A percentile compares a stretch with the other conserved stretches of the same genome.
Conservation (phyloP, 2,113 vertebrate genomes). For the Myocastor coypus region DNA sequence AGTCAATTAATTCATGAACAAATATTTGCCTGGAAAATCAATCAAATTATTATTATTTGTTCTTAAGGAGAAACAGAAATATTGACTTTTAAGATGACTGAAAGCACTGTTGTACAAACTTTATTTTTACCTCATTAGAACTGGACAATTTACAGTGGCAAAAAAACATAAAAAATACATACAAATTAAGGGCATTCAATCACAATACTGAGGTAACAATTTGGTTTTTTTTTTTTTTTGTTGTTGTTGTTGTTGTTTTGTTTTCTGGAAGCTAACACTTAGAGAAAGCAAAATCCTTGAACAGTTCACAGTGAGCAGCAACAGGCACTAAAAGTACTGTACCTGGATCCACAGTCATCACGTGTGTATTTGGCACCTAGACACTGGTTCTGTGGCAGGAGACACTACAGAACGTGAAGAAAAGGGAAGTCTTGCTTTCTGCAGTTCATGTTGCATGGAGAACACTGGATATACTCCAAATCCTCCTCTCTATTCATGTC, state of each 20-base stretch:
- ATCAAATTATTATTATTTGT: neutral
- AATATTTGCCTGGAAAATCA: neutral
- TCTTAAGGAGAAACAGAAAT: neutral
- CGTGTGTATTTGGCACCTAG: neutral
- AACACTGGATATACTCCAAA: neutral
- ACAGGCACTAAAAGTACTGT: neutral
- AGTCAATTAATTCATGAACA: neutral
- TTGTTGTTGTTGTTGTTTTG: too few species aligned
- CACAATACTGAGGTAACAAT: neutral
- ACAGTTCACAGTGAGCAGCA: neutral
- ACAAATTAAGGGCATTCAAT: neutral
- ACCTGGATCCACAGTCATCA: neutral
- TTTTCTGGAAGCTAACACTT: neutral
- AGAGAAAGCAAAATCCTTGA: neutral
- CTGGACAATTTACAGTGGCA: neutral
- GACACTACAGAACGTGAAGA: neutral
- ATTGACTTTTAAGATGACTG: neutral
- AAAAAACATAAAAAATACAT: too few species aligned
- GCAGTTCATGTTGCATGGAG: rapidly evolving
- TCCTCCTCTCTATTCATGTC: neutral
- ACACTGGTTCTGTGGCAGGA: neutral
- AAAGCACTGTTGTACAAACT: neutral
- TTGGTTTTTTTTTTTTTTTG: too few species aligned
- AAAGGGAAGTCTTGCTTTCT: neutral
- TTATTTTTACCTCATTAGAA: conserved; percentile 5